phyloP scores from a whole-genome alignment of 2,113 vertebrate genomes.

The Perca fluviatilis region DNA sequence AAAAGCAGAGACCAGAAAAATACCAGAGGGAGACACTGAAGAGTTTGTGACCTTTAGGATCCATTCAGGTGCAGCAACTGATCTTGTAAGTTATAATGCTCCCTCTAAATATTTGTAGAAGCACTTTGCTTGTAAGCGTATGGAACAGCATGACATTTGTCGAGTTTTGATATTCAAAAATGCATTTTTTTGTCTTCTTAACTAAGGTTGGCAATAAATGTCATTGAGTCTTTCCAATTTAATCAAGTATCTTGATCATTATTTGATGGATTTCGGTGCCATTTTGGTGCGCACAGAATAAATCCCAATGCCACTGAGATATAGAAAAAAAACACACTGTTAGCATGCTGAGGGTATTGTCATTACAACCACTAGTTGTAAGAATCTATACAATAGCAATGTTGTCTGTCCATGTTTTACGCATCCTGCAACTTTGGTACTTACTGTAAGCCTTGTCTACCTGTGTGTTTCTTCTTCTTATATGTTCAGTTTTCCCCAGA shows the following conservation, averaged over 20 bases:
- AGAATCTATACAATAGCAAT: too few species aligned
- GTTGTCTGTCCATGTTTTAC: too few species aligned
- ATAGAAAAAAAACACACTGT: neutral
- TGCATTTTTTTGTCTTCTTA: neutral
- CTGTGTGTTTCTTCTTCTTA: neutral
- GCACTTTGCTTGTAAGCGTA: neutral
- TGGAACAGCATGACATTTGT: neutral
- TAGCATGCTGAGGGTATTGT: neutral
- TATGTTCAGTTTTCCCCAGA: neutral
- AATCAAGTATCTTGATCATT: neutral
- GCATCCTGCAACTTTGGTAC: too few species aligned
- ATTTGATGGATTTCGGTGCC: neutral
- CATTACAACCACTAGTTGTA: neutral
- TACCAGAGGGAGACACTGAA: neutral
- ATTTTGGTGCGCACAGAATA: neutral
- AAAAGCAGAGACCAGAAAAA: neutral
- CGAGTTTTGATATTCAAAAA: neutral
- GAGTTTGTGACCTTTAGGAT: neutral
- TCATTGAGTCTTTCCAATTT: neutral
- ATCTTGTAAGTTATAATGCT: neutral
- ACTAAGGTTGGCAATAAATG: neutral
- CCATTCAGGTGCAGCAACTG: conserved; percentile 1
- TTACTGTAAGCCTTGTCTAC: neutral
- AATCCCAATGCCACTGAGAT: neutral
- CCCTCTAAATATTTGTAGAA: neutral